Percentiles rank a stretch among this genome's conserved stretches.
These are phyloP conservation scores for Sarcophaga bullata DNA, from an alignment of 1,140 invertebrate genomes.

Conservation along the genomic window DNA sequence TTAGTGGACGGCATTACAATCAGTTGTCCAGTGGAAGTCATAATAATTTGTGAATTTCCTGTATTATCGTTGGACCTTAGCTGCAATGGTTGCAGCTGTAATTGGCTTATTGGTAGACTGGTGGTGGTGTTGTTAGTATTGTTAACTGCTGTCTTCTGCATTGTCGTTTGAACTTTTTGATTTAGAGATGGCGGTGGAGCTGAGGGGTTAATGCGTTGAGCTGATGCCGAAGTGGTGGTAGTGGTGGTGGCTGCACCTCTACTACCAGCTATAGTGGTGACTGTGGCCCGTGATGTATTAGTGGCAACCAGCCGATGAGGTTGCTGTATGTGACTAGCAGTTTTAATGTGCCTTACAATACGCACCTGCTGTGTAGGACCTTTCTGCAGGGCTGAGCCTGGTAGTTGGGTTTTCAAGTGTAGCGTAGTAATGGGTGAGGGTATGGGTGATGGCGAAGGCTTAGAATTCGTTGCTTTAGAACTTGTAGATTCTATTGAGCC, in stretches of 20 bases:
- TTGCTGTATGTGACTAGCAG: constrained; percentile 32
- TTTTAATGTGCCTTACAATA: constrained; percentile 42
- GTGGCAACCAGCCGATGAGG: constrained; percentile 27
- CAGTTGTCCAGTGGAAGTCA: constrained; percentile 64
- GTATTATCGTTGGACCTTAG: constrained; percentile 44
- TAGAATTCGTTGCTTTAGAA: constrained; percentile 43
- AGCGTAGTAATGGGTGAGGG: constrained; percentile 72
- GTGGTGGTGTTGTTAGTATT: not conserved
- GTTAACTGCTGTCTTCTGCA: constrained; percentile 42
- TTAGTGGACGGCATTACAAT: constrained; percentile 67
- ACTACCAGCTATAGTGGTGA: constrained; percentile 39
- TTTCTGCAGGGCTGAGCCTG: constrained; percentile 70
- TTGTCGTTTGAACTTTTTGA: constrained; percentile 42
- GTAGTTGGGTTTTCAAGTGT: constrained; percentile 80
- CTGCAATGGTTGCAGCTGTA: constrained; percentile 40
- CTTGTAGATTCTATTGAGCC: constrained; percentile 55
- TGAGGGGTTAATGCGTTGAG: constrained; percentile 6
- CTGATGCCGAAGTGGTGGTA: constrained; percentile 32
- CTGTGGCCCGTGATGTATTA: constrained; percentile 18
- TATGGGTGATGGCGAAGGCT: constrained; percentile 44
- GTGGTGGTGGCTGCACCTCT: constrained; percentile 39
- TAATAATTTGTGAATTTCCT: constrained; percentile 57
- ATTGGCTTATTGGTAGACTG: constrained; percentile 39
- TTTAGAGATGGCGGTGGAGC: constrained; percentile 4
- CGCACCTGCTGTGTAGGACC: constrained; percentile 46